phyloP scores from a whole-genome alignment of 2,797 vertebrate genomes.

The Pseudocheirus occidentalis region DNA sequence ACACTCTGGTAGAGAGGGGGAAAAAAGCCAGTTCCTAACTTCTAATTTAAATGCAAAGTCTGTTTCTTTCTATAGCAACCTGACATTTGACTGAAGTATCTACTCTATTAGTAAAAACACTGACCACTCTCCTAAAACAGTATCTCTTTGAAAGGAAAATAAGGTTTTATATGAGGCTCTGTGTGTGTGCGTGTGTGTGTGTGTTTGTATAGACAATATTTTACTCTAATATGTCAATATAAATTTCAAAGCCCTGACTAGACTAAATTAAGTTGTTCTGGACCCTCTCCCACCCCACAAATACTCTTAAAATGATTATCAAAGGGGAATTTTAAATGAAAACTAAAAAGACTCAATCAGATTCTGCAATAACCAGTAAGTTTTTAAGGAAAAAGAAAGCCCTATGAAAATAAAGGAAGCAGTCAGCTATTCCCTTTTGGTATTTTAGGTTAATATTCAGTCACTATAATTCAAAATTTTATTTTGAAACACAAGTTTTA shows the following conservation, averaged over 20 bases:
- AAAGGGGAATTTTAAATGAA: not conserved
- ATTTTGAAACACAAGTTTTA: constrained; percentile 50
- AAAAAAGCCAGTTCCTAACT: not conserved
- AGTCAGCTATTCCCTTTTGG: constrained; percentile 21
- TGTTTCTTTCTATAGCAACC: not conserved
- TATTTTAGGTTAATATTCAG: constrained; percentile 23
- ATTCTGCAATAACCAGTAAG: constrained; percentile 27
- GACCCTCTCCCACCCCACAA: not conserved
- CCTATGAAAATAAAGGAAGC: not conserved
- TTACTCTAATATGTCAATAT: not conserved
- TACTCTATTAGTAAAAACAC: not conserved
- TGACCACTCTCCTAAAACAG: not conserved
- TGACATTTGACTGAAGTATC: not conserved
- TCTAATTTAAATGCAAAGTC: constrained; percentile 26
- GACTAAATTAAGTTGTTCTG: constrained; percentile 49
- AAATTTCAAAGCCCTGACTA: not conserved
- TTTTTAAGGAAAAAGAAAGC: constrained; percentile 28
- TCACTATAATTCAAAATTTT: constrained; percentile 33
- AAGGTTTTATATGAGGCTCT: not conserved
- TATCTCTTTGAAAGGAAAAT: not conserved
- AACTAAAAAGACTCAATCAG: constrained; percentile 29
- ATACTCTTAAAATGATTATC: not conserved
- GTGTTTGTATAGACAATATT: not conserved
- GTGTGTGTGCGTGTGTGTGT: not conserved
- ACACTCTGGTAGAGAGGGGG: not conserved